A percentile compares a stretch with the other conserved stretches of the same genome.
phyloP scores from a whole-genome alignment of 2,113 vertebrate genomes.

The Zingel zingel region DNA sequence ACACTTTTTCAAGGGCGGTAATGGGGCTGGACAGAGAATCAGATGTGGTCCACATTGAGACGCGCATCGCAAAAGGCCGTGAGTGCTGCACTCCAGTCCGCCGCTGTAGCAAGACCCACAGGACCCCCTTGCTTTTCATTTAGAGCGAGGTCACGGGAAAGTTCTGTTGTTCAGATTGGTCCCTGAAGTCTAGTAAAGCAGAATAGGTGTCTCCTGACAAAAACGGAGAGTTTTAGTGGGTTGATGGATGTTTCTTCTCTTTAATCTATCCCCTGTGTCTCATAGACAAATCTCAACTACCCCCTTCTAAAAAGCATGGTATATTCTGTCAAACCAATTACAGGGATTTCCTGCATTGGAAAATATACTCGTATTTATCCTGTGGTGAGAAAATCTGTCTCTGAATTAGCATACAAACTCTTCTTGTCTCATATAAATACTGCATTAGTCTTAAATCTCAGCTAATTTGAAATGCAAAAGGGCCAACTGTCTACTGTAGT shows the following conservation, averaged over 20 bases:
- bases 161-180: slow-evolving; percentile 68
- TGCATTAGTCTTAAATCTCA: slow-evolving; percentile 19
- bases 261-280: slow-evolving; percentile 73
- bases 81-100: slow-evolving; percentile 82
- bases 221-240: slow-evolving; percentile 70
- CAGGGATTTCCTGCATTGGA: slow-evolving; percentile 35
- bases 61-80: slow-evolving; percentile 91
- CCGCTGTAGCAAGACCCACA: slow-evolving; percentile 57
- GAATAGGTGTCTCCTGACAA: slow-evolving; percentile 72
- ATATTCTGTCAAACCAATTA: slow-evolving; percentile 70
- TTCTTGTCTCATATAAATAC: slow-evolving; percentile 34
- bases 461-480: slow-evolving; percentile 31
- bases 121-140: slow-evolving; percentile 77
- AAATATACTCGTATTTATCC: slow-evolving; percentile 34
- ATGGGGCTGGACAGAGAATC: slow-evolving; percentile 93
- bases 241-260: slow-evolving; percentile 73
- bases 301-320: slow-evolving; percentile 52
- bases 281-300: slow-evolving; percentile 56
- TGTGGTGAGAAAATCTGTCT: slow-evolving; percentile 47
- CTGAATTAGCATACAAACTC: slow-evolving; percentile 52
- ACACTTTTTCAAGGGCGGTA: slow-evolving; percentile 88
- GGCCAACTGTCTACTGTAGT: background rate
- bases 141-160: slow-evolving; percentile 76
- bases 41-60: slow-evolving; percentile 96
- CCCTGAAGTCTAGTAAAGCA: slow-evolving; percentile 74